phyloP scores from a whole-genome alignment of 1,140 invertebrate species.

The Plodia interpunctella region DNA sequence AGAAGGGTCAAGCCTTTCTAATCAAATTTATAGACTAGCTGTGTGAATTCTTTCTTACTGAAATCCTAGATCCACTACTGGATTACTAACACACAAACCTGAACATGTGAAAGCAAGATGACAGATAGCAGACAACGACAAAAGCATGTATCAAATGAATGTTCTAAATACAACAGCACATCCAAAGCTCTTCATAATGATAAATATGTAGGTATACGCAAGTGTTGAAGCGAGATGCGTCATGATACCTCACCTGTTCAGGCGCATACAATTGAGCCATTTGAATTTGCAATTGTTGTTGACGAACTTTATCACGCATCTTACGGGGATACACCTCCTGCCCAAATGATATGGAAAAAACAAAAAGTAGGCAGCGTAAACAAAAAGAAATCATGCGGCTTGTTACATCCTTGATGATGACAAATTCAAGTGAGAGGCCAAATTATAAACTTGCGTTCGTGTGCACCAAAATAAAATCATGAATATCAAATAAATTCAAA shows the following conservation, averaged over 20 bases:
- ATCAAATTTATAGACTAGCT: too few species aligned
- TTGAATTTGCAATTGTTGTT: constrained; percentile 76
- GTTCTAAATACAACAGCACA: constrained; percentile 65
- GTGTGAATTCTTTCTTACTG: too few species aligned
- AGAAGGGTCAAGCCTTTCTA: too few species aligned
- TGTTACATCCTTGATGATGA: constrained; percentile 49
- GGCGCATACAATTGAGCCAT: constrained; percentile 75
- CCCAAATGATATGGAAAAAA: constrained; percentile 77
- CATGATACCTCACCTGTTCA: constrained; percentile 74
- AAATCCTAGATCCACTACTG: too few species aligned
- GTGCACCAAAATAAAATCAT: constrained; percentile 49
- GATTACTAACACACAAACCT: constrained; percentile 20
- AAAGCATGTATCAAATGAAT: constrained; percentile 49
- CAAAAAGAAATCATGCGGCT: constrained; percentile 69
- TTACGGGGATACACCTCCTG: constrained; percentile 84
- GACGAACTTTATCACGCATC: constrained; percentile 83
- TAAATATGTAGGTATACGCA: constrained; percentile 40
- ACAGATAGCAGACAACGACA: constrained; percentile 37
- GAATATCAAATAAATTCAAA: constrained; percentile 36
- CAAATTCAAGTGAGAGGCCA: constrained; percentile 37
- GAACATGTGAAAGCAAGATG: constrained; percentile 33
- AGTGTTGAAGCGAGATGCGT: constrained; percentile 63
- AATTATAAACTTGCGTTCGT: constrained; percentile 36
- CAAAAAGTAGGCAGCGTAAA: constrained; percentile 75
- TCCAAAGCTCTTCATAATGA: constrained; percentile 62